These are phyloP conservation scores for Hydrolagus colliei DNA, from an alignment of 2,797 vertebrate species.

Conservation along the genomic window DNA sequence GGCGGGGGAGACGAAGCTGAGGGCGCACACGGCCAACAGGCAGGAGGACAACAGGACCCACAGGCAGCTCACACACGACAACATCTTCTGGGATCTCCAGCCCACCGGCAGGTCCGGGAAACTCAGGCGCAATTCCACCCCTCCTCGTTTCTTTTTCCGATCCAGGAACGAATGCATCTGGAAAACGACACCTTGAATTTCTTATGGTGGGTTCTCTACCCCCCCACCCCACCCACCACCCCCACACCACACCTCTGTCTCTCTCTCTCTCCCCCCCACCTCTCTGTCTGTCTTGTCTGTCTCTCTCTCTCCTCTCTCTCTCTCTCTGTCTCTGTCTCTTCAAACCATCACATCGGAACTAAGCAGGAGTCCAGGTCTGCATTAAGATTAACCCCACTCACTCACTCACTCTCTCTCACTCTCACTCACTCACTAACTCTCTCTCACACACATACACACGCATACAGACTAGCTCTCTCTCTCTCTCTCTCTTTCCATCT, in stretches of 20 bases:
- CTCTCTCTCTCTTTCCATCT: too few species aligned
- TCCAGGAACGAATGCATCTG: slow-evolving; percentile 71
- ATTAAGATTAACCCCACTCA: too few species aligned
- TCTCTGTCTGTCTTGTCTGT: slow-evolving; percentile 32
- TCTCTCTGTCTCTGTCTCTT: background rate
- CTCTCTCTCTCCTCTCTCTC: slow-evolving; percentile 28
- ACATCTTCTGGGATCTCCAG: slow-evolving; percentile 65
- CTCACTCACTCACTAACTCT: too few species aligned
- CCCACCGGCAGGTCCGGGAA: slow-evolving; percentile 26
- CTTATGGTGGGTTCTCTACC: background rate
- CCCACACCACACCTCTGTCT: too few species aligned
- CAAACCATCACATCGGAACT: background rate
- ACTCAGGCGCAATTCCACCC: slow-evolving; percentile 56
- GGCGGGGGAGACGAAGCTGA: slow-evolving; percentile 77
- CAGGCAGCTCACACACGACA: slow-evolving; percentile 81
- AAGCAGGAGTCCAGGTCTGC: background rate
- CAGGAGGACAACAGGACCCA: slow-evolving; percentile 80
- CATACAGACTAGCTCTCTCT: too few species aligned
- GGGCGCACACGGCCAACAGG: slow-evolving; percentile 72
- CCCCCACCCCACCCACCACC: too few species aligned
- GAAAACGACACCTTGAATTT: slow-evolving; percentile 36
- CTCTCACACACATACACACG: too few species aligned
- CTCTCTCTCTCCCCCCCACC: too few species aligned
- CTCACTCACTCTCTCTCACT: too few species aligned
- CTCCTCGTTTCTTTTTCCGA: slow-evolving; percentile 62